phyloP scores from a whole-genome alignment of 2,113 vertebrate genomes.

The Menura novaehollandiae region DNA sequence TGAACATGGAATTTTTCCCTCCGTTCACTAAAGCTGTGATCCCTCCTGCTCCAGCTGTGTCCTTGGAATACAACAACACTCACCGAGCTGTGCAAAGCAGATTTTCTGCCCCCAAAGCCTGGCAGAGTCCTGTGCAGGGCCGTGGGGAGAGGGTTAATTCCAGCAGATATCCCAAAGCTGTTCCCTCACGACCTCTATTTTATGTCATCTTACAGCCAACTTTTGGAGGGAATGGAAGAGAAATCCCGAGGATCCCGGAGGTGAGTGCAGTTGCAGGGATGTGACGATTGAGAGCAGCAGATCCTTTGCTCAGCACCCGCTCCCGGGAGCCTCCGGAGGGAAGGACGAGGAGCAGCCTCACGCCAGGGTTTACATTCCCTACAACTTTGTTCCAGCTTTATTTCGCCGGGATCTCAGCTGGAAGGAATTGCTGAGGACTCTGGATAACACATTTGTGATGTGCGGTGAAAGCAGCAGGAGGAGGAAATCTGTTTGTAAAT shows the following conservation, averaged over 20 bases:
- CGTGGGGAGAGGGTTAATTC: background rate
- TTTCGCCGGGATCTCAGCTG: background rate
- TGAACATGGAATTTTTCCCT: background rate
- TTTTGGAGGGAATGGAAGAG: background rate
- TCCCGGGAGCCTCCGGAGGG: background rate
- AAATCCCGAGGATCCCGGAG: fast-evolving
- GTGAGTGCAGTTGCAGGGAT: background rate
- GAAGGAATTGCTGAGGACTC: background rate
- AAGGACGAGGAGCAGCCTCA: background rate
- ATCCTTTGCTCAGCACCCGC: background rate
- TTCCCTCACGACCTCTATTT: fast-evolving
- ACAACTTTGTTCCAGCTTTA: background rate
- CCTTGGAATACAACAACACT: background rate
- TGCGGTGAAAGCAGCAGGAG: background rate
- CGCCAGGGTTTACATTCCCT: background rate
- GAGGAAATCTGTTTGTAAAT: background rate
- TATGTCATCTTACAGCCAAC: fast-evolving
- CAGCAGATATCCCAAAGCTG: fast-evolving
- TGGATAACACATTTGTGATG: background rate
- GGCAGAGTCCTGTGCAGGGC: fast-evolving
- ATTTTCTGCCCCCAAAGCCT: fast-evolving
- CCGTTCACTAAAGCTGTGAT: background rate
- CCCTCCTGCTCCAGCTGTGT: fast-evolving
- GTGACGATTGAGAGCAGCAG: background rate
- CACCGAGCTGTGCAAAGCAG: fast-evolving